phyloP scores from a whole-genome alignment of 1,140 invertebrate species.

The Bathynomus jamesi region DNA sequence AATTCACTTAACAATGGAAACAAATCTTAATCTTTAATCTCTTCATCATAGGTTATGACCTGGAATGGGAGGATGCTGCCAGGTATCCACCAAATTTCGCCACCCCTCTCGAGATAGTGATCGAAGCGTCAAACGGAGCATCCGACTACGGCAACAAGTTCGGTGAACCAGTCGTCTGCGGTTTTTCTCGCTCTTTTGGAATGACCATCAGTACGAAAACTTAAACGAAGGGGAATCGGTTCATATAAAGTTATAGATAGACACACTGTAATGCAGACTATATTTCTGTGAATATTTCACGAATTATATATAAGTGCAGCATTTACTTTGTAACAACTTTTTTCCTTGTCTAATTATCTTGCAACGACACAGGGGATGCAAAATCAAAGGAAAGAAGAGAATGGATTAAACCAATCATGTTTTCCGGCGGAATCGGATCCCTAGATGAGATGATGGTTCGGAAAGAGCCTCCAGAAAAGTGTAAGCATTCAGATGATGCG shows the following conservation, averaged over 20 bases:
- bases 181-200: constrained; percentile 88
- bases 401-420: constrained; percentile 98
- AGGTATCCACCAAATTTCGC: constrained; percentile 86
- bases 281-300: no score
- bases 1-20: no score
- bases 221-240: no score
- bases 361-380: no score
- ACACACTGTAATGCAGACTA: no score
- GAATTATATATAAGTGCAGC: no score
- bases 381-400: constrained; percentile 71
- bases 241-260: no score
- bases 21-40: no score
- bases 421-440: constrained; percentile 87
- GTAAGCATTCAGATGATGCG: constrained; percentile 46
- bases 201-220: constrained; percentile 49
- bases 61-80: constrained; percentile 77
- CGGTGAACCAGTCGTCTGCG: constrained; percentile 86
- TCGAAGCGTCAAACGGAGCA: constrained; percentile 95
- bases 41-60: constrained; percentile 56
- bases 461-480: constrained; percentile 62
- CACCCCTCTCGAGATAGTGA: constrained; percentile 70
- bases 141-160: constrained; percentile 99
- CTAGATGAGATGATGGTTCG: constrained; percentile 70
- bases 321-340: neutral
- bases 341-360: neutral